phyloP scores from a whole-genome alignment of 2,888 invertebrate species.

The Zele albiditarsus region DNA sequence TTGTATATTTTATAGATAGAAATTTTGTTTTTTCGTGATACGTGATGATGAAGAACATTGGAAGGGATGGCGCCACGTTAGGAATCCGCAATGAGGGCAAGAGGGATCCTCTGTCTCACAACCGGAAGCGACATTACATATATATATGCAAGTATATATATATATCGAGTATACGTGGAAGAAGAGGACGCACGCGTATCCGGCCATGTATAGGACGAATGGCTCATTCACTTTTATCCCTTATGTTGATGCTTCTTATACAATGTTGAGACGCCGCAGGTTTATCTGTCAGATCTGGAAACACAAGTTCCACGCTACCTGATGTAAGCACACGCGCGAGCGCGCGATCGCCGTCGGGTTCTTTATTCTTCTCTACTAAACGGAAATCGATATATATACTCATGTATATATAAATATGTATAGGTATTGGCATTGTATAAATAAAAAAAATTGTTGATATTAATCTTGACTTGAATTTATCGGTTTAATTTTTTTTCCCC shows the following conservation, averaged over 20 bases:
- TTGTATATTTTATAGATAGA: background rate
- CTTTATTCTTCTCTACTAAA: slow-evolving; percentile 20
- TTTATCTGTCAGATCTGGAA: slow-evolving; percentile 43
- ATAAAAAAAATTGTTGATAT: too few species aligned
- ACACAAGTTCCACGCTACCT: slow-evolving; percentile 39
- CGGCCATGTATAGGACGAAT: slow-evolving; percentile 61
- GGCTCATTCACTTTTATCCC: slow-evolving; percentile 31
- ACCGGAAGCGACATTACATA: slow-evolving; percentile 59
- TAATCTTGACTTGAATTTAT: too few species aligned
- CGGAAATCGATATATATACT: slow-evolving; percentile 5
- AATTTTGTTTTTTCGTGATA: background rate
- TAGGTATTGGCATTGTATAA: too few species aligned
- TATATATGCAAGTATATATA: background rate
- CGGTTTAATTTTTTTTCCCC: too few species aligned
- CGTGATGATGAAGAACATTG: background rate
- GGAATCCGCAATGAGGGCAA: slow-evolving; percentile 48
- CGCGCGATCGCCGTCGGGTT: slow-evolving; percentile 23
- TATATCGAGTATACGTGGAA: slow-evolving; percentile 14
- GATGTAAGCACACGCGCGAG: background rate
- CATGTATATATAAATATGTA: background rate
- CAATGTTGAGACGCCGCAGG: slow-evolving; percentile 18
- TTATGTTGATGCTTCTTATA: slow-evolving; percentile 11
- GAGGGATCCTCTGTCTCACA: slow-evolving; percentile 52
- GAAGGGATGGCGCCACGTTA: slow-evolving; percentile 24
- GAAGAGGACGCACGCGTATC: slow-evolving; percentile 67